Evolutionary conservation across 1,140 invertebrate species (phyloP), one percentile per base, ranked within the genome.

Genomic region (Rhizoglyphus robini): DNA sequence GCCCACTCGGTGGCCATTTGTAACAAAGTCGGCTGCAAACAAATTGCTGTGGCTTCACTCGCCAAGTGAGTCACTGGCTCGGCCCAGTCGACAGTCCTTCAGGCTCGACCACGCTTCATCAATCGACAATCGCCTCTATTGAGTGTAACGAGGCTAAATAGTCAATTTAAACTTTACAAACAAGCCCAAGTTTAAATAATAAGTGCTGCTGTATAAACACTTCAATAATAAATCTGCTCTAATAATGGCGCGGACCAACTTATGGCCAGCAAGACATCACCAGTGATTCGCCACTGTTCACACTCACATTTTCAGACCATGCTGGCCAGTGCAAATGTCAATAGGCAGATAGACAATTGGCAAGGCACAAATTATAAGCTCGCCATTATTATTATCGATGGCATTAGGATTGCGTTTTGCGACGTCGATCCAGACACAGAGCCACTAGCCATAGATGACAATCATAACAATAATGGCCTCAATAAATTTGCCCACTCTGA

Each of bases 351-450:
- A 54, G 51, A 54, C 51, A 54, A 54, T 54, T 54, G 51, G 15
- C 41, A 54, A 20, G 51, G 51, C 51, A 54, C 51, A 54, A 54
- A 54, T 54, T 54, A 54, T 54, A 54, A 54, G 51, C 51, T 54
- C 23, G 51, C 51, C 31, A 54, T 54, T 54, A 54, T 54, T 54
- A 54, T 54, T 54, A 54, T 54, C 51, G 51, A 54, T 54, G 51
- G 23, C 51, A 54, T 54, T 54, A 32, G 23, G 51, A 54, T 54
- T 54, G 51, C 51, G 51, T 11, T 41, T 18, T 8, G 36, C 15
- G 41, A 46, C 41, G 41, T 15, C 36, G 36, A 18, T 41, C 18
- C 36, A 41, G 18, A 41, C 36, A 41, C 18, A 41, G 36, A 41
- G 36, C 36, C 8, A 41, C 36, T 18, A 41, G 36, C 18, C 36